Percentiles rank a stretch among this genome's conserved stretches.
These are phyloP conservation scores for Otus sunia DNA, from an alignment of 2,113 vertebrate species.

Conservation along the genomic window DNA sequence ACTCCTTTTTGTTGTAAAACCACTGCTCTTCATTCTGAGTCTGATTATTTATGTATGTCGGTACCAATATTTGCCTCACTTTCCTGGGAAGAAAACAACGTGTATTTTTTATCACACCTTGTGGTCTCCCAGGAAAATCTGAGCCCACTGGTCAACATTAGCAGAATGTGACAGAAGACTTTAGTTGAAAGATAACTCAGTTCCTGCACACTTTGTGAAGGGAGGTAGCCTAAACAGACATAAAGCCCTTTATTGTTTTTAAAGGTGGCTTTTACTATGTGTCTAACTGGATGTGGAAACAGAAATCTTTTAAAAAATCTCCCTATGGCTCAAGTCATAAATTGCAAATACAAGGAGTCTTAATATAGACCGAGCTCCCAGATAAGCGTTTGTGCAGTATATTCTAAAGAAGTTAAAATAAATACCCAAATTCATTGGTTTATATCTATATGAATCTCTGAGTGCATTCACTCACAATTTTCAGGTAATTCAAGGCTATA, in stretches of 20 bases:
- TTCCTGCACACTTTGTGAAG: neutral
- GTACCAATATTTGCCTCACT: neutral
- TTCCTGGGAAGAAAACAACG: neutral
- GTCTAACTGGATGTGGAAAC: neutral
- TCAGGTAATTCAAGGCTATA: neutral
- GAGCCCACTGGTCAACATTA: neutral
- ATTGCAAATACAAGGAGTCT: neutral
- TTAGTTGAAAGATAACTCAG: neutral
- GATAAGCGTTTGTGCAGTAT: neutral
- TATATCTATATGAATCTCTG: neutral
- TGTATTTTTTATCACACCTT: fast-evolving
- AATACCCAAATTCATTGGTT: neutral
- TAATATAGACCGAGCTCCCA: neutral
- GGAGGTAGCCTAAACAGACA: neutral
- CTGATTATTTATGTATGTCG: neutral
- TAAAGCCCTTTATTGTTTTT: neutral
- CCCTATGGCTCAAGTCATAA: neutral
- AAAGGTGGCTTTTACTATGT: neutral
- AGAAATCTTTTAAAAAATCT: neutral
- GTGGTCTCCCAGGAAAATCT: neutral
- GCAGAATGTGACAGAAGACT: neutral
- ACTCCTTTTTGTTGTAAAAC: neutral
- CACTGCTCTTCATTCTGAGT: neutral
- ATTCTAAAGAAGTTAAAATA: neutral
- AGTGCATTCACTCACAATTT: neutral